Percentiles rank a stretch among this genome's conserved stretches.
These are phyloP conservation scores for Leptinotarsa rubiginosa DNA, from an alignment of 2,888 invertebrate species.

Conservation along the genomic window DNA sequence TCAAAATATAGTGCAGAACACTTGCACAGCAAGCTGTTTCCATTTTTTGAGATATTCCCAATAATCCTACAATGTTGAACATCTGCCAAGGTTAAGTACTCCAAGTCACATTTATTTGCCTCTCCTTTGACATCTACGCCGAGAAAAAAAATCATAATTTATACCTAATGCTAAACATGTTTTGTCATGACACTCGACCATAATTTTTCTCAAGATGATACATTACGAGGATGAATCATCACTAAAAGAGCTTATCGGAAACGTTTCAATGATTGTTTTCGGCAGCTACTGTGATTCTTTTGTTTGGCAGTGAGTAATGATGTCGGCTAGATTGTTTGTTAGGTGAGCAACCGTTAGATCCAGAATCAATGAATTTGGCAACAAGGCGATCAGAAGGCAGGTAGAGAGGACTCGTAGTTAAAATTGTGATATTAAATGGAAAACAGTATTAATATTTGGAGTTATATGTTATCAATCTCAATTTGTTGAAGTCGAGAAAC, in stretches of 20 bases:
- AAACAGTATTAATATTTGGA: too few relatives aligned
- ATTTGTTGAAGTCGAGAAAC: too few relatives aligned
- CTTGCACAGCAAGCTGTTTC: too few relatives aligned
- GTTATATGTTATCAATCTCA: too few relatives aligned
- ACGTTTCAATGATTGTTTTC: slow-evolving; percentile 50
- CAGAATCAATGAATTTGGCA: slow-evolving; percentile 39
- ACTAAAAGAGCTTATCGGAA: slow-evolving; percentile 42
- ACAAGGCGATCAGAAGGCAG: slow-evolving; percentile 36
- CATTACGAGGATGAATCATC: slow-evolving; percentile 46
- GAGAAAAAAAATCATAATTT: neutral
- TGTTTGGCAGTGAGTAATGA: slow-evolving; percentile 51
- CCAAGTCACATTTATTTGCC: neutral
- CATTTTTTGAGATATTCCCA: too few relatives aligned
- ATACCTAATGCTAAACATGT: neutral
- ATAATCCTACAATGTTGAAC: neutral
- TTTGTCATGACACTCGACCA: slow-evolving; percentile 10
- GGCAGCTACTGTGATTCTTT: slow-evolving; percentile 52
- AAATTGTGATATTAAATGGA: too few relatives aligned
- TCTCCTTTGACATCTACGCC: neutral
- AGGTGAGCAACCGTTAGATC: slow-evolving; percentile 38
- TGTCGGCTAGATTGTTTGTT: slow-evolving; percentile 46
- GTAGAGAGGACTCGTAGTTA: slow-evolving; percentile 33
- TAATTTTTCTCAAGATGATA: slow-evolving; percentile 37
- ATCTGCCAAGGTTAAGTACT: neutral
- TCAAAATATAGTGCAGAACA: too few relatives aligned